Base-by-base conservation (phyloP, 2,113 vertebrate species). In the Scortum barcoo region DNA sequence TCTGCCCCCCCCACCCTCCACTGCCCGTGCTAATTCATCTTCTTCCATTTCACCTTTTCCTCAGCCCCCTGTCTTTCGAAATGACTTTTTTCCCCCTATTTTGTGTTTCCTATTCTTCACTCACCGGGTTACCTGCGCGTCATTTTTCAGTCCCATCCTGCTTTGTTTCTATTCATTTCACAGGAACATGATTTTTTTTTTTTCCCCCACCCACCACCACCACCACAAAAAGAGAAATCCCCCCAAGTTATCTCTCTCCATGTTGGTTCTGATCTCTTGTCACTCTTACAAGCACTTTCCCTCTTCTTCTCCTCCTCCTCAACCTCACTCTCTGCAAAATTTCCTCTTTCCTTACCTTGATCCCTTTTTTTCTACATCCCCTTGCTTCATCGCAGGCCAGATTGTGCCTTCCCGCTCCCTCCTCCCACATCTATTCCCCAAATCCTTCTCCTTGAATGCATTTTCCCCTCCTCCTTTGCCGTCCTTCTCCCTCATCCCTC, bases 11-110 rank as follows among this genome's bases (percentile, higher is more conserved):
- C 22, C 80, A 19, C 38, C 22, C 24, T 60, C 62, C 51, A 69
- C 8, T 22, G 46, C n/a, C 28, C 1, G 11, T 69, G 56, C 40
- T 84, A 80, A 90, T 90, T 48, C 33, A 69, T 88, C 75, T 86
- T 77, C 51, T 40, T 80, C 69, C 70, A 71, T 38, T 74, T 84
- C 68, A 58, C 24, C 40, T 46, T 60, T 44, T 63, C n/a, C 73
- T 56, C 24, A 16, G 20, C 26, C 30, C 50, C 63, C 33, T 22
- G 46, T 60, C 58, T 30, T 48, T 36, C 66, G 46, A 76, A 80
- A 78, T 78, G 26, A 75, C 54, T 30, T 22, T 33, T 44, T 30
- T 46, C 44, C 50, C 22, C 28, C 46, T 78, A 56, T 81, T 87
- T n/a, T n/a, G n/a, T 87, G 56, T 69, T 73, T 78, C 63, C 65